These are phyloP conservation scores for Phorcus lineatus DNA, from an alignment of 2,888 invertebrate genomes.

Conservation along the genomic window DNA sequence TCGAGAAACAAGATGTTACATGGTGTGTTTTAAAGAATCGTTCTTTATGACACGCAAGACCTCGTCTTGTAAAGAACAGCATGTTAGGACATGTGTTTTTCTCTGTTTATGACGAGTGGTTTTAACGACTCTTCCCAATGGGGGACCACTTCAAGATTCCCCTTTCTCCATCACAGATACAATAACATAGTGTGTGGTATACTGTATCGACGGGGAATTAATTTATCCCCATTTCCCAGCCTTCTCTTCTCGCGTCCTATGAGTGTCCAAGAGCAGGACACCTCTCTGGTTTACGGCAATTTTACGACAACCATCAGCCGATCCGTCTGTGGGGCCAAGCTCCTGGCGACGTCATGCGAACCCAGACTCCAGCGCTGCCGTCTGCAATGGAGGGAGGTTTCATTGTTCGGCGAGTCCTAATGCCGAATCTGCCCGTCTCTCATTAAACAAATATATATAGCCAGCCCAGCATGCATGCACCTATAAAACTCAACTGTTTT, in stretches of 20 bases:
- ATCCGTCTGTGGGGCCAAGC: background rate
- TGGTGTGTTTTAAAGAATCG: too few relatives aligned
- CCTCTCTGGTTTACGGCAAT: background rate
- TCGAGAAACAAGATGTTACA: too few relatives aligned
- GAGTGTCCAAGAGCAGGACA: background rate
- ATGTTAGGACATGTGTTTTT: too few relatives aligned
- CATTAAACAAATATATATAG: constrained; percentile 7
- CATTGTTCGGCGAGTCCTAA: background rate
- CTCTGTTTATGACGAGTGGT: background rate
- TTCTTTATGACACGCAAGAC: too few relatives aligned
- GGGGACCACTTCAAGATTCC: background rate
- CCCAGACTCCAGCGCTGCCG: background rate
- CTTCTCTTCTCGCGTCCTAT: background rate
- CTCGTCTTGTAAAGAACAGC: too few relatives aligned
- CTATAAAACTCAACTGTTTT: constrained; percentile 8
- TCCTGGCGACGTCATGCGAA: background rate
- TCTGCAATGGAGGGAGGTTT: constrained; percentile 1
- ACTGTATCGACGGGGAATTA: background rate
- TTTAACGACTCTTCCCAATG: background rate
- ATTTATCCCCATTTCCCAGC: background rate
- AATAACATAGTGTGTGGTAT: constrained; percentile 10
- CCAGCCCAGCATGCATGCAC: background rate
- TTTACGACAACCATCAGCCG: background rate
- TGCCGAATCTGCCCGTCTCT: background rate
- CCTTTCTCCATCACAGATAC: background rate